Base-by-base conservation (phyloP, 1,140 invertebrate species). In the Anoplolepis gracilipes region DNA sequence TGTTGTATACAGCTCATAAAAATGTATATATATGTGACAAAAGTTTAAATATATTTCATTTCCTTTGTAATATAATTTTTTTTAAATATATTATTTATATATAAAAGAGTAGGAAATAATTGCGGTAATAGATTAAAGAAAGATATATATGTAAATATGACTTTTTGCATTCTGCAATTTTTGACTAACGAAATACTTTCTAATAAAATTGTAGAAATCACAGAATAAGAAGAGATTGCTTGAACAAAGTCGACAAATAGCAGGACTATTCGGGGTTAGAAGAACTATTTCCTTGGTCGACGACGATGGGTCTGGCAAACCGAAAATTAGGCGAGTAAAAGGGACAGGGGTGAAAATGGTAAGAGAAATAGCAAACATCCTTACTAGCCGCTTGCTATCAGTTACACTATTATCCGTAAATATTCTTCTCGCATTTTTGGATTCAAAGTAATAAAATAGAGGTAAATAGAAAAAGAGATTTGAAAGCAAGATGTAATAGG, bases 381-480 rank as follows among this genome's bases (percentile, higher is more conserved):
- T 84, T 92, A 91, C 93, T 94, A 93, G 92, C 93, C 92, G 88
- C 92, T 49, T 91, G 92, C 93, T 94, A 95, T 95, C 94, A 94
- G 93, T 95, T 94, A 93, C 92, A 92, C 93, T 93, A 95, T 95
- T 95, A 95, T 94, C 93, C 92, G 85, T 11, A 13, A 28, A 30
- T 72, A 42, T 59, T 25, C 42, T 70, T 81, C 65, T 13, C 87
- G 25, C 19, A 13, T 62, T n/a, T 84, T 46, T 6, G 22, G 16
- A 73, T 72, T 25, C 22, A 6, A 28, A 19, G 19, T 49, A 16
- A 28, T 16, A 76, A 28, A 10, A 30, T 28, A 4, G 36, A 77
- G 25, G 62, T n/a, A 42, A 55, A 16, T 49, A 0, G 64, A 16
- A 49, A 64, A 49, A 10, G 25, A 16, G 1, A 62, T 46, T 77